Base-by-base conservation (phyloP, 92 coral and sea anemone genomes). In the Bergia puertoricense region DNA sequence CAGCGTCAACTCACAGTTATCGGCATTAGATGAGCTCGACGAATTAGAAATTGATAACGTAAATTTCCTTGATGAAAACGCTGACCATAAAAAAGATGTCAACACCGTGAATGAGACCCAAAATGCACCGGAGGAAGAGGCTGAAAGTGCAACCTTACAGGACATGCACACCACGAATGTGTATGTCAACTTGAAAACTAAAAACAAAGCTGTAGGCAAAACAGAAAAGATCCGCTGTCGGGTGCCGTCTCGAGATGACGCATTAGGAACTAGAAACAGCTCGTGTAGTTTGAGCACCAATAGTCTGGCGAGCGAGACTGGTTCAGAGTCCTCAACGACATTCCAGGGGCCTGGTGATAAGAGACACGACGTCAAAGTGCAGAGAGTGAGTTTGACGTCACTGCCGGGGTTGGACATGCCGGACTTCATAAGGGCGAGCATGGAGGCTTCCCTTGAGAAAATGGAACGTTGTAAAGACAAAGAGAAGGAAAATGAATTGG, bases 311-410 rank as follows among this genome's bases (percentile, higher is more conserved):
- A 84, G 87, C 30, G 87, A 84, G 67, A 69, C 87, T 39, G 87
- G 79, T 23, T 84, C 87, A 3, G 87, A 84, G 67, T 69, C 67
- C 37, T 84, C 87, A 30, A 48, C 87, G 30, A 72, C 66, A 15
- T 84, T 84, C 77, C 56, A 84, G 46, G 87, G 87, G 9, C 87
- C 87, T 69, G 87, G 87, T 46, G 87, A 84, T 18, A 84, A 84
- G 87, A 68, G 45, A 30, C 87, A 84, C 38, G 87, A 84, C 16
- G 79, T 84, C 68, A 84, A 43, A 65, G 87, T 84, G 30, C 78
- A 71, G 54, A 72, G 67, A 45, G 79, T 84, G 46, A 84, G 87
- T 54, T 84, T 84, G 66, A 51, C 87, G 5, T 84, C 87, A 1
- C 65, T 84, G 5, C 87, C 79, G 10, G 87, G 87, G 10, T 50